Base-by-base conservation (phyloP, 1,140 invertebrate species). In the Apis mellifera region DNA sequence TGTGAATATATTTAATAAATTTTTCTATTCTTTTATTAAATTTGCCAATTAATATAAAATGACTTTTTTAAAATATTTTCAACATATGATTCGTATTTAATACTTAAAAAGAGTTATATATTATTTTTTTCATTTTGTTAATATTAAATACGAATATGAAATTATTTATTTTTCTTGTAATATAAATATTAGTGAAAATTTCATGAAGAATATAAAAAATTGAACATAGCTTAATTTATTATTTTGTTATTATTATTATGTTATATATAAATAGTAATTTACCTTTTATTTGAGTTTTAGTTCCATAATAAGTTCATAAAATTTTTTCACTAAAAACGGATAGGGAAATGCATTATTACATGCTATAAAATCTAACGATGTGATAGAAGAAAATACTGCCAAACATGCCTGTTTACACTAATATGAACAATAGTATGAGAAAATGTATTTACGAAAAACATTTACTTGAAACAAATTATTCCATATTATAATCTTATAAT, bases 321-420 rank as follows among this genome's bases (percentile, higher is more conserved):
- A 78, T 65, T 42, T 23, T 59, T 65, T 73, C 70, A 75, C 68
- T 64, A 71, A 84, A 62, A 84, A 64, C 65, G 74, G n/a, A 11
- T 68, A 78, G 48, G 83, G 62, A 42, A 62, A 78, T 78, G 69
- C 78, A 87, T 69, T 65, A 75, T 87, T 83, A 83, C 87, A 87
- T 88, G 87, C 87, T 77, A 82, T 78, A 85, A 78, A 71, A 71
- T 85, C 72, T 83, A 78, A 73, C 59, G 72, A 80, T 54, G 72
- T 79, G 62, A 85, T 60, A 87, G 66, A 83, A 77, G 82, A 85
- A 76, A 83, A 80, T 84, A 78, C 81, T 74, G 76, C 55, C 60
- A 85, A 55, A 80, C 87, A 89, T 89, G 87, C 86, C 87, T 84
- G 86, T 82, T 86, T 81, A 89, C 84, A 86, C 69, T 82, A 84